Percentiles rank a stretch among this genome's conserved stretches.
phyloP scores from a whole-genome alignment of 2,797 vertebrate species.

The Staurois parvus region DNA sequence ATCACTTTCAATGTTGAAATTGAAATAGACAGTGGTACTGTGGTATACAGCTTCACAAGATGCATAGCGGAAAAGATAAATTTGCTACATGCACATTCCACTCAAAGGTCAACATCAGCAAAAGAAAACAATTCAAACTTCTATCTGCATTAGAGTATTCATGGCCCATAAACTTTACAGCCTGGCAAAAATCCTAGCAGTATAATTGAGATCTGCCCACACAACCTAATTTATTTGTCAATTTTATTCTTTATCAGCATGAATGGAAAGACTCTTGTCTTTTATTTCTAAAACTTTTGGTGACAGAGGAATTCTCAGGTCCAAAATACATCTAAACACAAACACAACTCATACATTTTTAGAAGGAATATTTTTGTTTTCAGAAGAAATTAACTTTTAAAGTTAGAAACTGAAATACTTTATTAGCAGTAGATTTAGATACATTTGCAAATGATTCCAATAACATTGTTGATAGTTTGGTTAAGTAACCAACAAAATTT shows the following conservation, averaged over 20 bases:
- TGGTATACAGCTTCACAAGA: constrained; percentile 1
- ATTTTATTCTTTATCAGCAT: constrained; percentile 58
- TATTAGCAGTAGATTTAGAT: background rate
- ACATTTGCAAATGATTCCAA: background rate
- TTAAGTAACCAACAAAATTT: background rate
- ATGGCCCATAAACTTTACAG: constrained; percentile 61
- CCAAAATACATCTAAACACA: background rate
- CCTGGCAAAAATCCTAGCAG: constrained; percentile 59
- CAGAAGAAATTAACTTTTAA: background rate
- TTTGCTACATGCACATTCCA: constrained; percentile 36
- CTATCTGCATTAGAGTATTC: constrained; percentile 56
- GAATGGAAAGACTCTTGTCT: constrained; percentile 47
- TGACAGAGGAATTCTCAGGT: constrained; percentile 3
- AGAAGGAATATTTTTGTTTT: background rate
- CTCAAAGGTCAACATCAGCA: constrained; percentile 58
- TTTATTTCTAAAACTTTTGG: constrained; percentile 45
- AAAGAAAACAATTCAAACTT: constrained; percentile 59
- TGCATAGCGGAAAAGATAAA: constrained; percentile 39
- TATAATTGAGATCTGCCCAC: constrained; percentile 63
- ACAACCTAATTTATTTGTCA: constrained; percentile 62
- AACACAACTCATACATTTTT: background rate
- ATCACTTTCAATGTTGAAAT: background rate
- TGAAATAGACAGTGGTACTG: background rate
- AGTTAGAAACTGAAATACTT: background rate
- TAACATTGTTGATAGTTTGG: background rate